Base-by-base conservation (phyloP, 37 sponge, comb jelly and placozoan species). In the Ianthella basta region DNA sequence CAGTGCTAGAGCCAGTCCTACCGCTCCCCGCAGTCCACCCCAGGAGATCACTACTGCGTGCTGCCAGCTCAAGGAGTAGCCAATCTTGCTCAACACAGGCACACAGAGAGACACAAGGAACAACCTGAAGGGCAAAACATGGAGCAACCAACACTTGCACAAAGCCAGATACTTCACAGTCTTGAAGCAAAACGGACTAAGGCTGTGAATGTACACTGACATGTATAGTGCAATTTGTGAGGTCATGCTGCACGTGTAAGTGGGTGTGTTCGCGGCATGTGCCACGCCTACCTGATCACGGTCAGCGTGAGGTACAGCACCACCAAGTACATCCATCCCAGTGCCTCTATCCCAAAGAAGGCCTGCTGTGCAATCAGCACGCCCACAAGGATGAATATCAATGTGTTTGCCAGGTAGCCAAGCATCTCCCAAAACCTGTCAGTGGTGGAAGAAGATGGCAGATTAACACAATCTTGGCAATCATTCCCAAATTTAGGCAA, bases 11-110 rank as follows among this genome's bases (percentile, higher is more conserved):
- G 93, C 82, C 2, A 97, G 93, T 0, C 95, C 91, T 13, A 97
- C 97, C 10, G 97, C 97, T 30, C 97, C 97, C 36, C 95, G 88
- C 39, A 97, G 89, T 6, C 95, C 97, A 38, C 95, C 95, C 97
- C 97, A 97, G 38, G 90, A 85, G 50, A 97, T 90, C 5, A 97
- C 90, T 6, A 88, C 70, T 0, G 84, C 75, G 10, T 82, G 64
- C 85, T 90, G 91, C 89, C 92, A 90, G 72, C 69, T 82, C 29
- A 90, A 54, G 34, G 83, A 66, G 84, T 97, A 97, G 23, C 95
- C 97, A 19, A 92, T 89, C 70, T 74, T 84, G 20, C 83, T 86
- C 37, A 97, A 82, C n/a, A 97, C 59, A 21, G 92, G 92, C n/a
- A 65, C 37, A 20, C 92, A 59, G 1, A 66, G 41, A 4, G 60